Evolutionary conservation across 2,888 invertebrate species (phyloP).

Genomic region (Cenopis cana): DNA sequence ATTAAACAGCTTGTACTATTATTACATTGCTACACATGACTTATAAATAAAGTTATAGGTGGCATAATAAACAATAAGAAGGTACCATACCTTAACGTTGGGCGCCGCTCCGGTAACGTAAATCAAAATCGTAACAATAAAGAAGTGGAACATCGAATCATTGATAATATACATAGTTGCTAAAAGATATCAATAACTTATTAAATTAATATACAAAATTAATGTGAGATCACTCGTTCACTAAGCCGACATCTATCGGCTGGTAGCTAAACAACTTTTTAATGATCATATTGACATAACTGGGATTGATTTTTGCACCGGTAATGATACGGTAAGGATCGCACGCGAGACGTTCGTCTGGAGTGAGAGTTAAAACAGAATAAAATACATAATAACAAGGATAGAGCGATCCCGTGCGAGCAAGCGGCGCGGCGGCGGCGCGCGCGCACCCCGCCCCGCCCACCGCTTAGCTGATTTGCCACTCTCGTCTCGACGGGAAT

Average conservation of each 20-base stretch:
- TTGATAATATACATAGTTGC: slow-evolving; percentile 72
- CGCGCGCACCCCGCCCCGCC: slow-evolving; percentile 59
- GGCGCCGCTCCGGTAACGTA: slow-evolving; percentile 66
- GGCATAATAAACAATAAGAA: slow-evolving; percentile 41
- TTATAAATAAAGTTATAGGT: slow-evolving; percentile 5
- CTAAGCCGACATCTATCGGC: slow-evolving; percentile 63
- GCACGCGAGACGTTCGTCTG: slow-evolving; percentile 67
- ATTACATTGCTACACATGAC: background rate
- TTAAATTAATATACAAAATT: slow-evolving; percentile 12
- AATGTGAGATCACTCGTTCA: slow-evolving; percentile 62
- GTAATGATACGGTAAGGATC: slow-evolving; percentile 57
- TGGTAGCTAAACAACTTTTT: slow-evolving; percentile 59
- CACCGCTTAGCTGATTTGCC: slow-evolving; percentile 62
- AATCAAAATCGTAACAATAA: slow-evolving; percentile 70
- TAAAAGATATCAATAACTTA: slow-evolving; percentile 22
- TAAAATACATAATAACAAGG: slow-evolving; percentile 73
- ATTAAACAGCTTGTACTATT: background rate
- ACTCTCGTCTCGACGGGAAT: slow-evolving; percentile 48
- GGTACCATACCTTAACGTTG: slow-evolving; percentile 71
- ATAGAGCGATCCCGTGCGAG: slow-evolving; percentile 55
- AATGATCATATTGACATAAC: slow-evolving; percentile 73
- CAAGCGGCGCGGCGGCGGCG: slow-evolving; percentile 47
- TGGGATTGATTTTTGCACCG: slow-evolving; percentile 55
- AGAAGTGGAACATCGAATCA: slow-evolving; percentile 69
- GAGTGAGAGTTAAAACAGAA: slow-evolving; percentile 75